Evolutionary conservation across 1,140 invertebrate species (phyloP).

Genomic region (Harlomillsia oculata): DNA sequence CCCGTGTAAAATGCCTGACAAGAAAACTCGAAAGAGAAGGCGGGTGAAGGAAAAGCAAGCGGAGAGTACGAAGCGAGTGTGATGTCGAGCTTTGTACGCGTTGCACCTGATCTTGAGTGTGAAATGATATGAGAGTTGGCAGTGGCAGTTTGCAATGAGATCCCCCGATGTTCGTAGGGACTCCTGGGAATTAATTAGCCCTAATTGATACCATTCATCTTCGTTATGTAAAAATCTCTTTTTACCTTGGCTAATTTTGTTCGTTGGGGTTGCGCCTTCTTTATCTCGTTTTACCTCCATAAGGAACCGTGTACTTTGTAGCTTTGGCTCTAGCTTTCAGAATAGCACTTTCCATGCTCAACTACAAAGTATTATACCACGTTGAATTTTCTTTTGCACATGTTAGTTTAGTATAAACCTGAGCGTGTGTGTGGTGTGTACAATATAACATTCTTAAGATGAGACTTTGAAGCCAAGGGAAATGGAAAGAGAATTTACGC

Average conservation of each 20-base stretch:
- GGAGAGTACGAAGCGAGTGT: neutral
- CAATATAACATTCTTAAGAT: too few relatives aligned
- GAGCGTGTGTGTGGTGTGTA: too few relatives aligned
- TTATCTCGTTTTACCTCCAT: too few relatives aligned
- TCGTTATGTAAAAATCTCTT: conserved; percentile 34
- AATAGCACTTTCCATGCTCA: neutral
- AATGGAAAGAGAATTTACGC: too few relatives aligned
- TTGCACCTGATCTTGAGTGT: neutral
- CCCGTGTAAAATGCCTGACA: neutral
- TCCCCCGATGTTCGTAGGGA: neutral
- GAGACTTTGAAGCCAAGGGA: too few relatives aligned
- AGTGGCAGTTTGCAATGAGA: neutral
- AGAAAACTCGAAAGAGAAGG: neutral
- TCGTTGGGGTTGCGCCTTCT: too few relatives aligned
- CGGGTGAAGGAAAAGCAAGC: neutral
- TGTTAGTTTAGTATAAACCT: too few relatives aligned
- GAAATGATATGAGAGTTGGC: neutral
- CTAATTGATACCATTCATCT: conserved; percentile 37
- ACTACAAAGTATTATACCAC: neutral
- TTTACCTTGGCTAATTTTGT: conserved; percentile 22
- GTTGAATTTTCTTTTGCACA: too few relatives aligned
- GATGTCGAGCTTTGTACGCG: neutral
- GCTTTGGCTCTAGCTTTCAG: neutral
- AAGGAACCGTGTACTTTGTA: too few relatives aligned
- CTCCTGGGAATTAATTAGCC: conserved; percentile 36